These are phyloP conservation scores for Tetraneura akinire DNA, from an alignment of 1,140 invertebrate genomes.

Conservation along the genomic window DNA sequence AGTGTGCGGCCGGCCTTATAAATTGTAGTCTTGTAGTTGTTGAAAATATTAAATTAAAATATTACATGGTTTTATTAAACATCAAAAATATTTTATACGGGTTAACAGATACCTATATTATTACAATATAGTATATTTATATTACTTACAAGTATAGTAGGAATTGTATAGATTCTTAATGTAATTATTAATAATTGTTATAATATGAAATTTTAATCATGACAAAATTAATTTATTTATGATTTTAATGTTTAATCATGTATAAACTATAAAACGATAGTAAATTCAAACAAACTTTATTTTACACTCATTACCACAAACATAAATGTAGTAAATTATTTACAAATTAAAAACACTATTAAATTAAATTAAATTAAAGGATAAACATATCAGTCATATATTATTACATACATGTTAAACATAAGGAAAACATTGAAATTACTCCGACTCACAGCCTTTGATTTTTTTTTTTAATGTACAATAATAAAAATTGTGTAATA, in stretches of 20 bases:
- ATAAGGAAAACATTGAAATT: conserved; percentile 30
- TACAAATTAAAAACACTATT: conserved; percentile 20
- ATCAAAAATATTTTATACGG: too few relatives aligned
- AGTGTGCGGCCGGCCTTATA: too few relatives aligned
- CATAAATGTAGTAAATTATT: background rate
- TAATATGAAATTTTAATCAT: too few relatives aligned
- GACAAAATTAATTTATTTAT: too few relatives aligned
- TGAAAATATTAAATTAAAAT: too few relatives aligned
- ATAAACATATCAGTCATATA: conserved; percentile 39
- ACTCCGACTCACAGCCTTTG: conserved; percentile 38
- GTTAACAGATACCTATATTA: too few relatives aligned
- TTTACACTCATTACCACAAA: conserved; percentile 15
- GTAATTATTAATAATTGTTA: background rate
- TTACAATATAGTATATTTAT: too few relatives aligned
- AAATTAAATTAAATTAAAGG: background rate
- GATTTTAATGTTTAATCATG: too few relatives aligned
- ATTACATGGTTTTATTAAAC: too few relatives aligned
- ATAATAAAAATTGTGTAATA: conserved; percentile 28
- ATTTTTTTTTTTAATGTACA: conserved; percentile 25
- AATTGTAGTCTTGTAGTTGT: too few relatives aligned
- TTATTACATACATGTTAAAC: conserved; percentile 21
- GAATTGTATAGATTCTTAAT: too few relatives aligned
- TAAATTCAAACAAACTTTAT: conserved; percentile 31
- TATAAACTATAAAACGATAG: background rate
- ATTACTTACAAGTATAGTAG: too few relatives aligned